These are phyloP conservation scores for Cheiracanthium punctorium DNA, from an alignment of 2,888 invertebrate species.

Conservation along the genomic window DNA sequence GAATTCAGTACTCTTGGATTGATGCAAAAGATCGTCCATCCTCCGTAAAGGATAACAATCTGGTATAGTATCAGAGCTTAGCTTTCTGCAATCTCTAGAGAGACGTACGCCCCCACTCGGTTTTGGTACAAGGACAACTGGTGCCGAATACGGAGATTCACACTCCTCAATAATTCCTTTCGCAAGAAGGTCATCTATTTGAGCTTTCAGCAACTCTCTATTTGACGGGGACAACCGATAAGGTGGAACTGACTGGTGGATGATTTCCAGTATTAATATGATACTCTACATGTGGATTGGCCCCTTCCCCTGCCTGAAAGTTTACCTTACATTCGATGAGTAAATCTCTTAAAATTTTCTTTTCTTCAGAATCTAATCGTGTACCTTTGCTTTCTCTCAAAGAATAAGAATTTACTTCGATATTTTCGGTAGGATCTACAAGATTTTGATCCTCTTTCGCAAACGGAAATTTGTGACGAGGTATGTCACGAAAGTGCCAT, in stretches of 20 bases:
- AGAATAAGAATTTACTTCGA: not conserved
- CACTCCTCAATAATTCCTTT: constrained; percentile 16
- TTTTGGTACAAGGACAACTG: constrained; percentile 14
- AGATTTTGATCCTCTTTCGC: not conserved
- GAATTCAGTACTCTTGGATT: not conserved
- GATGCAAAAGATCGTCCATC: constrained; percentile 17
- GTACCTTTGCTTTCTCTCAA: not conserved
- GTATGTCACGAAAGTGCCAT: constrained; percentile 8
- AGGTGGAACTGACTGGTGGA: not conserved
- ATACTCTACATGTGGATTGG: not conserved
- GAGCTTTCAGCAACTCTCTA: too few relatives aligned
- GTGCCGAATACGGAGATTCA: constrained; percentile 6
- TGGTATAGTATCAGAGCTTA: not conserved
- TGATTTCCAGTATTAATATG: not conserved
- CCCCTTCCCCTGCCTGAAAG: constrained; percentile 13
- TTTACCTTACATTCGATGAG: not conserved
- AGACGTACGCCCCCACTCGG: not conserved
- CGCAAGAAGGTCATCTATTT: not conserved
- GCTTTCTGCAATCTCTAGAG: constrained; percentile 13
- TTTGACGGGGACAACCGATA: too few relatives aligned
- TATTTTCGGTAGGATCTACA: not conserved
- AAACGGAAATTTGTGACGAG: not conserved
- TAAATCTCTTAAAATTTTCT: not conserved
- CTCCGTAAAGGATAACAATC: constrained; percentile 11
- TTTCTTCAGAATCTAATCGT: not conserved